Evolutionary conservation across 2,113 vertebrate genomes (phyloP), one percentile per base, ranked within the genome.

Genomic region (Corvus cornix): DNA sequence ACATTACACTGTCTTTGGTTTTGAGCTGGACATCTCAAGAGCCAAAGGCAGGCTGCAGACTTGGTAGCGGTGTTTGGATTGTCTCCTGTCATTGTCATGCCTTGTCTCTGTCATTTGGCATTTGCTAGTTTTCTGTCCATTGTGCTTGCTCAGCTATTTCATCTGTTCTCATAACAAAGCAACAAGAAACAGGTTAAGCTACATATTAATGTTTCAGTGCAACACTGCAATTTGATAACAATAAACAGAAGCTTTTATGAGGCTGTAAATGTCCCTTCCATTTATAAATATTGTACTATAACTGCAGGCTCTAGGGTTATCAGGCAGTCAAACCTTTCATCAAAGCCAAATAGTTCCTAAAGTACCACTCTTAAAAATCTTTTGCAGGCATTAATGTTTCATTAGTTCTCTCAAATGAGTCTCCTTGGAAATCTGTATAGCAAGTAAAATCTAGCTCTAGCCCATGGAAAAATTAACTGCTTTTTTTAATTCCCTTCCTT

Each of bases 221-320:
- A 96, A 62, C 46, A 30, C 53, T 90, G 93, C 82, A 91, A 95
- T 97, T 97, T 96, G 88, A 92, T 95, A 93, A 96, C 93, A 94
- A 96, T 97, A 96, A 96, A 96, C 83, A 96, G 90, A 92, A 90
- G 92, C 79, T 93, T 96, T 96, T 94, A 97, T 92, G 92, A 93
- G 90, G 95, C 92, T 92, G 88, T 96, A 97, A 97, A 96, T 89
- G 95, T 94, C 92, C 95, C 83, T 75, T 89, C 90, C 88, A 82
- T 96, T 96, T 96, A 97, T 97, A 97, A 96, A 96, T 96, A 97
- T 96, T 95, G 90, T 95, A 93, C 92, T 77, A 78, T 96, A 96
- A 96, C 85, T 93, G 83, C 96, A 93, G 64, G 83, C 95, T 97
- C 92, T 85, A 43, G 92, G 93, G 92, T 96, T 97, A 96, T 93